Evolutionary conservation across 2,888 invertebrate genomes (phyloP), one percentile per base, ranked within the genome.

Genomic region (Mellilla xanthometata): DNA sequence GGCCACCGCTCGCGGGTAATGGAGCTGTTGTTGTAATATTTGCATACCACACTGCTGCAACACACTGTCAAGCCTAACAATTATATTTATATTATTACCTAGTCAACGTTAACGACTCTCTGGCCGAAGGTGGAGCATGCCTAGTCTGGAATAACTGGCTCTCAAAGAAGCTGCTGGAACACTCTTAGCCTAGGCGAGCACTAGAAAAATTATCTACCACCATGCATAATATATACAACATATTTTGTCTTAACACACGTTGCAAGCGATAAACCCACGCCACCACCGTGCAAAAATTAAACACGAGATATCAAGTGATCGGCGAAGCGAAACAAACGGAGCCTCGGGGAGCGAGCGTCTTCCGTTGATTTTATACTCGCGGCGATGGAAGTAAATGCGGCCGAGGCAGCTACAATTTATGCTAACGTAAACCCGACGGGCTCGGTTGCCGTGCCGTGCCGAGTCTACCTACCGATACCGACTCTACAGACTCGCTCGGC

Each of bases 241-340:
- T 1, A 3, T 1, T 15, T 5, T 19, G 2, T 5, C n/a, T n/a
- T 5, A 19, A 19, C 15, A 19, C 6, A 19, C 15, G 15, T 5
- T 19, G 4, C 15, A 19, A 19, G 15, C 6, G 15, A 19, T 19
- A 19, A 1, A 19, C 15, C 15, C 15, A 3, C 15, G 15, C n/a
- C n/a, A n/a, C n/a, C n/a, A n/a, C n/a, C n/a, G 67, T 65, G 72
- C 67, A 82, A 80, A 83, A 78, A 83, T 82, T 75, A 75, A 82
- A 80, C 73, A 77, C 80, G 81, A 71, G 72, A 70, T 73, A 77
- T 80, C 76, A 77, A 68, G 69, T 65, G 76, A 66, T 69, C 71
- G 76, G 63, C 77, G 70, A 67, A 74, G 77, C 74, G 71, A 69
- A 77, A 72, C 66, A 61, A 45, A 54, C 54, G 35, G 48, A 58